Evolutionary conservation across 2,888 invertebrate genomes (phyloP), one percentile per base, ranked within the genome.

Genomic region (Atherix ibis): DNA sequence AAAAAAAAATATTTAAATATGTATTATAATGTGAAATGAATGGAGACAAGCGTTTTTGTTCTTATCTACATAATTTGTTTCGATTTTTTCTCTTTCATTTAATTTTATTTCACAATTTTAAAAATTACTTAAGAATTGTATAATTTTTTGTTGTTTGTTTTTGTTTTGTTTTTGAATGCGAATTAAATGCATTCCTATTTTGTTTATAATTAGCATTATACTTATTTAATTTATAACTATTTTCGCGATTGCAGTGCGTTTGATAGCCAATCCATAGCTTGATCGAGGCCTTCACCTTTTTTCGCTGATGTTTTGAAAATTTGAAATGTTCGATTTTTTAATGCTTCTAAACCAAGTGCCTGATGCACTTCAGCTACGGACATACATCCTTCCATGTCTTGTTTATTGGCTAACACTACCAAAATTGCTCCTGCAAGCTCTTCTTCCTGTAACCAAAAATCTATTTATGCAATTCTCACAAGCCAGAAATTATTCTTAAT

Each of bases 291-390:
- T 63, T 95, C 94, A 17, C 97, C 97, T 62, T 94, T 88, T 45
- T 91, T 85, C 29, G 98, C 98, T 1, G 95, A 95, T 3, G 97
- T 95, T 68, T 97, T 97, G 64, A 98, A 98, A 54, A 98, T 97
- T 53, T 61, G 58, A 71, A 98, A 97, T 53, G 95, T 95, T 54
- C 97, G 73, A 65, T 89, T 92, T 62, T 94, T 91, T 35, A 98
- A 70, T 10, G 87, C 83, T 48, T 95, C 89, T 49, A 98, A 67
- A 10, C 97, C 97, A 29, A 98, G 66, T 2, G 94, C 89, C 62
- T 89, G 89, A 58, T 97, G 94, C 13, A 97, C 87, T 62, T 99
- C 98, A 1, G 94, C 85, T 2, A 94, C 85, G 16, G 85, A 85
- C 70, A 99, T 78, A 54, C 95, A 94, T 8, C 95, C 95, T 25